phyloP scores from a whole-genome alignment of 23 tunicate genomes.

The Ciona savignyi region DNA sequence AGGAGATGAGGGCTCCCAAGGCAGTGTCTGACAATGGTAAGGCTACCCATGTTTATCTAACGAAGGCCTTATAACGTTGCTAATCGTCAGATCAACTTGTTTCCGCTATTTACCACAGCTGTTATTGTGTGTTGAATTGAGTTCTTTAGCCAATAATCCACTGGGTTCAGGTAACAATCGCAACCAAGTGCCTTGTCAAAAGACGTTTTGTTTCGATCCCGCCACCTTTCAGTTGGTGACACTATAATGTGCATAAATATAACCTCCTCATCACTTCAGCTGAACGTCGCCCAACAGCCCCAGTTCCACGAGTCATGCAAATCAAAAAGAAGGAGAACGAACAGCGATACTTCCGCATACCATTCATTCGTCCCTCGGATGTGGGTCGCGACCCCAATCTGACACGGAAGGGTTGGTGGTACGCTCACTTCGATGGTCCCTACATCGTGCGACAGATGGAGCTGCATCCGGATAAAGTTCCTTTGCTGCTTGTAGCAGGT shows the following conservation, averaged over 20 bases:
- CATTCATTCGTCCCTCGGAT: conserved; percentile 65
- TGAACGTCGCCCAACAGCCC: neutral
- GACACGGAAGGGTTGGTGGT: conserved; percentile 95
- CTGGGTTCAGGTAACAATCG: no score
- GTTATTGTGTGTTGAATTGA: no score
- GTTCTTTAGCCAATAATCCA: no score
- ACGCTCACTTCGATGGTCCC: conserved; percentile 96
- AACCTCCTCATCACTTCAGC: neutral
- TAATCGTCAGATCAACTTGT: no score
- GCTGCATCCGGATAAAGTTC: conserved; percentile 87
- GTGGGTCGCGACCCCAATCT: conserved; percentile 32
- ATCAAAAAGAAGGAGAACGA: neutral
- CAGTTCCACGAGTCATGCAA: conserved; percentile 1
- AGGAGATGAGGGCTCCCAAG: conserved; percentile 76
- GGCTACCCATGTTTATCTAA: no score
- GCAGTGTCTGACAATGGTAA: conserved; percentile 58
- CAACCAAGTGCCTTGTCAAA: no score
- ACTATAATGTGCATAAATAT: no score
- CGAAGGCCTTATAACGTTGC: no score
- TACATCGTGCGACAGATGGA: conserved; percentile 97
- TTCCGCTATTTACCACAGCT: no score
- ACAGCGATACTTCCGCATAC: conserved; percentile 86
- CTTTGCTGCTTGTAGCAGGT: conserved; percentile 88
- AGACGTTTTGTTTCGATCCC: no score
- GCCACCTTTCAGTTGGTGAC: no score